Evolutionary conservation across 2,113 vertebrate genomes (phyloP), one percentile per base, ranked within the genome.

Genomic region (Delphinapterus leucas): DNA sequence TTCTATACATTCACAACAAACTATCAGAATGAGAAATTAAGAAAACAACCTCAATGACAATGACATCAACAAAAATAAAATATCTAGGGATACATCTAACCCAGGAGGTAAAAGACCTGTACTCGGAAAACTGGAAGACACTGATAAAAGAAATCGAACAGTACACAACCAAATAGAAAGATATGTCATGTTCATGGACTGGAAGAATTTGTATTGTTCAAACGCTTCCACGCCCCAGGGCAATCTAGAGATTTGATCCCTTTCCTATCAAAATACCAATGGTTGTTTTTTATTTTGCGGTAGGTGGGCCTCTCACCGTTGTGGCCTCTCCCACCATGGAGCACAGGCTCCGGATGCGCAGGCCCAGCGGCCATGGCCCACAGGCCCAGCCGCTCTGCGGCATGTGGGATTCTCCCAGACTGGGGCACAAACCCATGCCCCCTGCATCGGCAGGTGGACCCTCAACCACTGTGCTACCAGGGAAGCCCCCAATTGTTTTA

Each of bases 341-440:
- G 47, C 47, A 47, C 47, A 47, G 47, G 47, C 47, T 47, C 47
- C 47, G 11, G 47, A 47, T 0, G 12, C 12, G 2, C 47, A 13
- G 47, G 47, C 47, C 12, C 47, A 47, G 47, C 3, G 12, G 47
- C 47, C 12, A 13, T 13, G 47, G 47, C 47, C 11, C 11, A 47
- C 0, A 12, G 47, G 2, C 47, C 47, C 47, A 47, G 2, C 47
- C 2, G 2, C 47, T 47, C 47, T 11, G 0, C 3, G 47, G 2
- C 47, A 47, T 47, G 12, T 47, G 47, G 12, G 47, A 47, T 47
- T 3, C 47, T 47, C 12, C 2, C 2, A 0, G 47, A 47, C 11
- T 0, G 12, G 2, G 11, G 12, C 47, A 47, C 0, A 0, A 47
- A 47, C 47, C 47, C 11, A 13, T 11, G 3, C 3, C 12, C 2